Evolutionary conservation across 2,888 invertebrate genomes (phyloP), one percentile per base, ranked within the genome.

Genomic region (Oligia fasciuncula): DNA sequence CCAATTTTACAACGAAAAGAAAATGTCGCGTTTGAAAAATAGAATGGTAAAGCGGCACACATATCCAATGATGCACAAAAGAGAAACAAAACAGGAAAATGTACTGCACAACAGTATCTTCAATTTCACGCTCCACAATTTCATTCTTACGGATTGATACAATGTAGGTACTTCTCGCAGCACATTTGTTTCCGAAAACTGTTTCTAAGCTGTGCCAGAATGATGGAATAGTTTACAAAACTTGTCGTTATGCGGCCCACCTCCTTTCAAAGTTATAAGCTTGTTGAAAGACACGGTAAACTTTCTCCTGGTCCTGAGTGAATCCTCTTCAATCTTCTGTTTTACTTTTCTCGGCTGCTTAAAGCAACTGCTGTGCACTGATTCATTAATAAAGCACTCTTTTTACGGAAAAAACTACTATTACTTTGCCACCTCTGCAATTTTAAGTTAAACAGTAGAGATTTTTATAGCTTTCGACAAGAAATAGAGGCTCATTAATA

Each of bases 21-120:
- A 83, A 76, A 79, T 73, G 84, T 86, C 77, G 80, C 78, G 73
- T 79, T 85, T 71, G 81, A 81, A 81, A 85, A 80, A 86, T 88
- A 87, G 87, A 86, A 85, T 87, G 80, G 76, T 79, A 84, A 84
- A 88, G 79, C 89, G 91, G 81, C 90, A 91, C 88, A 93, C 89
- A 91, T 92, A 89, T 76, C 87, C 89, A 89, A 91, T 92, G 88
- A 90, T 91, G 91, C 91, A 91, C 90, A 92, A 91, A 92, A 90
- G 89, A 90, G 87, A 85, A 88, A 89, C 89, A 89, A 86, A 88
- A 89, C 85, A 85, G 85, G 83, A 90, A 88, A 92, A 91, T 85
- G 84, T 85, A 89, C 84, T 86, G 77, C 83, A 88, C 85, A 91
- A 89, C 87, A 85, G 88, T 91, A 90, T 91, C 90, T 91, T 90